These are phyloP conservation scores for Anoplius nigerrimus DNA, from an alignment of 2,888 invertebrate genomes.

Conservation along the genomic window DNA sequence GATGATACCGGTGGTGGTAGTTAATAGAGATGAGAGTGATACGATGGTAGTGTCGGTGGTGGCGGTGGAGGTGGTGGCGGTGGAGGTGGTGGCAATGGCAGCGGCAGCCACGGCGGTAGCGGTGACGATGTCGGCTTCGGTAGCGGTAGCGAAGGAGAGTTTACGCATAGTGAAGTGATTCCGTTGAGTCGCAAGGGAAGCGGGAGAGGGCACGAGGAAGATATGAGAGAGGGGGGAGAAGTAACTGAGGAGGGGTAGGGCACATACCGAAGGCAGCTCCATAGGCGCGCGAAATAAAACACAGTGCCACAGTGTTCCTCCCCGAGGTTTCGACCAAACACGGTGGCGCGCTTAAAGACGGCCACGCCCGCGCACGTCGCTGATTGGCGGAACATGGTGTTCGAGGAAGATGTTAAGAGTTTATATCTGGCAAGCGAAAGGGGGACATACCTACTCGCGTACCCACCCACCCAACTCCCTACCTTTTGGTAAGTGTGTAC, in stretches of 20 bases:
- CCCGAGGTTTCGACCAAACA: conserved; percentile 64
- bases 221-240: conserved; percentile 14
- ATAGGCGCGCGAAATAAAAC: conserved; percentile 66
- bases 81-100: neutral
- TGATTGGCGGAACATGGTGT: conserved; percentile 50
- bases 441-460: conserved; percentile 64
- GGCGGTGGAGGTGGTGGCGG: neutral
- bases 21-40: conserved; percentile 3
- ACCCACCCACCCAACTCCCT: conserved; percentile 59
- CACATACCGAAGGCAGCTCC: conserved; percentile 65
- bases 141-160: conserved; percentile 7
- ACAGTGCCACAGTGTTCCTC: conserved; percentile 73
- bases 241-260: conserved; percentile 54
- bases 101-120: neutral
- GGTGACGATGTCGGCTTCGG: neutral
- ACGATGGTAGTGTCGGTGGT: conserved; percentile 8
- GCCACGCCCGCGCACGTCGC: conserved; percentile 50
- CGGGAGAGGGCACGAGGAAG: conserved; percentile 9
- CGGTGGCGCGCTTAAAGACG: conserved; percentile 56
- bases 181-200: conserved; percentile 10
- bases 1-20: neutral
- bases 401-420: conserved; percentile 66
- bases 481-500: neutral
- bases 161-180: neutral
- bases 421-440: conserved; percentile 66